Base-by-base conservation (phyloP, 2,113 vertebrate genomes). In the Colius striatus region DNA sequence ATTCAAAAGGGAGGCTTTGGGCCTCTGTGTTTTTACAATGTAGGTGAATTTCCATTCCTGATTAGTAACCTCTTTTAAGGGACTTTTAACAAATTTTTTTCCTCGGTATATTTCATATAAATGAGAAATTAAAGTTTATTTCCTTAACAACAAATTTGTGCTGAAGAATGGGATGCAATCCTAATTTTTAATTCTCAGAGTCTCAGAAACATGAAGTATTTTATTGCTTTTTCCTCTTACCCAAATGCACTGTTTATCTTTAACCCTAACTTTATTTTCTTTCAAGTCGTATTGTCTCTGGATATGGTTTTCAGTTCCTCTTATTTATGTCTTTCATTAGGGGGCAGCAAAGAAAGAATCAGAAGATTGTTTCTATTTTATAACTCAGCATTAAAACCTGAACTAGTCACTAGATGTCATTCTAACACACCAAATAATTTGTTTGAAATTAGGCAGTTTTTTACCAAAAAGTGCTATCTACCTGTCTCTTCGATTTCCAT, bases 391-490 rank as follows among this genome's bases (percentile, higher is more conserved):
- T 71, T 83, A 74, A 29, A 92, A 87, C 72, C 86, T 92, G 79
- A 93, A 77, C 48, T 77, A 92, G 96, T 94, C 96, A 94, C 95
- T 97, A 97, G 96, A 90, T 97, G 96, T 96, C 96, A 97, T 96
- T 96, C 92, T 97, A 97, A 93, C 92, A 95, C 94, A 94, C 68
- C 76, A 93, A 93, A 97, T 97, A 86, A 55, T 93, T 81, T 71
- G 20, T 89, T 78, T 63, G 68, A 92, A 95, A 60, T 94, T 67
- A 74, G 23, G 10, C 13, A n/a, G 29, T 77, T 58, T 93, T 70
- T 79, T 80, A n/a, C n/a, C 26, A 55, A 26, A 26, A 88, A 80
- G 38, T 86, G 27, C 27, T 83, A 47, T 65, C 36, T 62, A 65
- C 23, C 22, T 78, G 23, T 50, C 27, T 53, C 57, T 34, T 68